A percentile compares a stretch with the other conserved stretches of the same genome.
These are phyloP conservation scores for Coelogynopora nodosa DNA, from an alignment of 2,888 invertebrate species.

Conservation along the genomic window DNA sequence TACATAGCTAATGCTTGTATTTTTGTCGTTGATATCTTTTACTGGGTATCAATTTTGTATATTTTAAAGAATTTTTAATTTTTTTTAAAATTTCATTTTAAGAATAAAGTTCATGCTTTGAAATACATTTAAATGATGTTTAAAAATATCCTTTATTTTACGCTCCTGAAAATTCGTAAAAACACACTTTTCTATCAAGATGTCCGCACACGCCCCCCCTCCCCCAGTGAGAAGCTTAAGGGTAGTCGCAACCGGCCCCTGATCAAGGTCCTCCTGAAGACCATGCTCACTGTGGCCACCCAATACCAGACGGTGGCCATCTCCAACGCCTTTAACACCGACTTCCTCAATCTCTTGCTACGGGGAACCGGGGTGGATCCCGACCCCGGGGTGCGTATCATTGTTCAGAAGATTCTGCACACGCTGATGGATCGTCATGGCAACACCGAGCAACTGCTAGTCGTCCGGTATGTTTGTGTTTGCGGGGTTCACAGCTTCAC, in stretches of 20 bases:
- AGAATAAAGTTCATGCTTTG: no score
- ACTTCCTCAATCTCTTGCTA: constrained; percentile 85
- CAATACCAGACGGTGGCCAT: constrained; percentile 65
- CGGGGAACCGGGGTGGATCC: constrained; percentile 74
- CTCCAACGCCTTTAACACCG: constrained; percentile 87
- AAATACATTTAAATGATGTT: no score
- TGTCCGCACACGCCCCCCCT: constrained; percentile 39
- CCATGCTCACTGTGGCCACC: constrained; percentile 75
- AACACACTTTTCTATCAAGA: no score
- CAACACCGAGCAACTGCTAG: constrained; percentile 64
- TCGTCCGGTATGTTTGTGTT: neutral
- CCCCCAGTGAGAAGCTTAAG: constrained; percentile 64
- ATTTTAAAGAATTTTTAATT: no score
- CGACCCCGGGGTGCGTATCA: constrained; percentile 76
- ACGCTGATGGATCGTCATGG: constrained; percentile 84
- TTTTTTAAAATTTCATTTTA: no score
- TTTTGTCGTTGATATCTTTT: no score
- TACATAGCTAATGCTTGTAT: no score
- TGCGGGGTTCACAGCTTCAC: no score
- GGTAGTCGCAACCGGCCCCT: constrained; percentile 56
- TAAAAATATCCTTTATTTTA: no score
- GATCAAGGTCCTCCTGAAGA: constrained; percentile 76
- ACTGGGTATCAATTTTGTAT: no score
- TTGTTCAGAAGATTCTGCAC: constrained; percentile 90
- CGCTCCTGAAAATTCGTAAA: no score